Evolutionary conservation across 2,888 invertebrate genomes (phyloP), one percentile per base, ranked within the genome.

Genomic region (Pinctada fucata): DNA sequence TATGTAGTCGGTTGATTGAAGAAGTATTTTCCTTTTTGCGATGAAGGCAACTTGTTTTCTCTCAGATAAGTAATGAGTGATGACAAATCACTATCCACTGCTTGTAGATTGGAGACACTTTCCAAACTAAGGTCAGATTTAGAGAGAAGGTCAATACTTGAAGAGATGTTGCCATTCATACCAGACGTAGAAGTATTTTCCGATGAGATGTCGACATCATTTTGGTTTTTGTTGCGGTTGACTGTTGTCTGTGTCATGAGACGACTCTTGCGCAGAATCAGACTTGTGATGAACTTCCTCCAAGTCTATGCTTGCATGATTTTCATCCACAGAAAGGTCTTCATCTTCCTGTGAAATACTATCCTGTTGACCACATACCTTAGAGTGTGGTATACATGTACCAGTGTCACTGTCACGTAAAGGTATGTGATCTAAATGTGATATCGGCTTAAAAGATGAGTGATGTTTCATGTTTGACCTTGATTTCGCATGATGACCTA

Each of bases 1-100:
- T 13, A 72, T 51, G 78, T 78, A 83, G 16, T 81, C 83, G n/a
- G 76, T 72, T 51, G 77, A 76, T 69, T 81, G 71, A 5, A 81
- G 31, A 2, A 83, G 16, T 31, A 81, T n/a, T 45, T 31, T 10
- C 3, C 79, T 16, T 74, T 80, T 51, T 82, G 82, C 68, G 80
- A 81, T 13, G 70, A 64, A 49, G 82, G 81, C 10, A 83, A 48
- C 31, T 13, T 63, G 16, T 63, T 75, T 2, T 58, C 16, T 31
- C 16, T 3, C 31, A 81, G 48, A 63, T 73, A 82, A 2, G 51
- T 10, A 31, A 82, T 77, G 31, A 72, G 16, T 51, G 72, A 63
- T 31, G 58, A 58, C n/a, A 4, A 51, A 31, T n/a, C 51, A 58
- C 8, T 10, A 58, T 58, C 58, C 13, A 13, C 58, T 10, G 58